These are phyloP conservation scores for Rhabdophis nuchalis DNA, from an alignment of 2,797 vertebrate genomes.

Conservation along the genomic window DNA sequence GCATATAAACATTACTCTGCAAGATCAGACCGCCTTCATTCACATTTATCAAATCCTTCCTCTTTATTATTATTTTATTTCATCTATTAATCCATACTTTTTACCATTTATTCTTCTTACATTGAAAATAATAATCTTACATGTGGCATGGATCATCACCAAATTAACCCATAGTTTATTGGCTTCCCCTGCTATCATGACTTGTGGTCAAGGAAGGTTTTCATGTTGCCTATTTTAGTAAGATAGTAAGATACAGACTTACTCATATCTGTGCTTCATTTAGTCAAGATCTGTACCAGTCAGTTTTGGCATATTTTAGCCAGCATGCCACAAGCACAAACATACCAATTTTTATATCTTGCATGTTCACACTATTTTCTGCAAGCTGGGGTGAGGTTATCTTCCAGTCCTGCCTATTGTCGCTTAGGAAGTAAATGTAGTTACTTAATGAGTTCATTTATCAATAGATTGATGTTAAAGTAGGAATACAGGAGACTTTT, in stretches of 20 bases:
- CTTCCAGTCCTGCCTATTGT: neutral
- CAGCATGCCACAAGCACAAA: neutral
- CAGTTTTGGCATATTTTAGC: neutral
- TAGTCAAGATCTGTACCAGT: neutral
- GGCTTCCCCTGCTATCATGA: neutral
- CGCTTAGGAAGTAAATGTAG: neutral
- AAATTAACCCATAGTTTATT: neutral
- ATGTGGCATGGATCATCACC: neutral
- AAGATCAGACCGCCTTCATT: neutral
- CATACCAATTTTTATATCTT: neutral
- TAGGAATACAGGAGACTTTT: neutral
- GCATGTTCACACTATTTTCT: neutral
- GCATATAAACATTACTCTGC: neutral
- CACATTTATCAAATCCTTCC: neutral
- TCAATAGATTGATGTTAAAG: neutral
- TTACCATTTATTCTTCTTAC: neutral
- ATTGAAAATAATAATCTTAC: neutral
- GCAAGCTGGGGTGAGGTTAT: neutral
- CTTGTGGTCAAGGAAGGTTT: neutral
- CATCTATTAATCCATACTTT: neutral
- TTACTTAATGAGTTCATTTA: neutral
- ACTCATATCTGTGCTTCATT: neutral
- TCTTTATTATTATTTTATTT: neutral
- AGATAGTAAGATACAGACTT: neutral
- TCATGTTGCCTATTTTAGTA: neutral